These are phyloP conservation scores for Pachyseris speciosa DNA, from an alignment of 64 coral and sea anemone species.

Conservation along the genomic window DNA sequence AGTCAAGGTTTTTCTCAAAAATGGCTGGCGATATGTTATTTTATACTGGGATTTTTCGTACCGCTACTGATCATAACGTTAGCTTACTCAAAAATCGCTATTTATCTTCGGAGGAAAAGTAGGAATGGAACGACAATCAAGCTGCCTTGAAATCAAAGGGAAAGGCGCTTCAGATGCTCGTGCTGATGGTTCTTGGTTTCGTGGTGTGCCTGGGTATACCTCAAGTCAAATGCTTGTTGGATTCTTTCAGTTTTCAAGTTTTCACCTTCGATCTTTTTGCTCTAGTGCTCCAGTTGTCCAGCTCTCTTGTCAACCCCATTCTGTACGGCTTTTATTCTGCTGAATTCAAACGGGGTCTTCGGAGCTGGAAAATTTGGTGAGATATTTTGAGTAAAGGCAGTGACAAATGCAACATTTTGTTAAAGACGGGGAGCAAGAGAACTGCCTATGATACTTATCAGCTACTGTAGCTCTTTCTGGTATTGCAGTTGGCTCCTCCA, in stretches of 20 bases:
- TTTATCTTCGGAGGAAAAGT: constrained; percentile 58
- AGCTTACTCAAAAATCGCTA: constrained; percentile 30
- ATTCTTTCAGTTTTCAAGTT: not conserved
- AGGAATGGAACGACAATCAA: not conserved
- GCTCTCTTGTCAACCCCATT: constrained; percentile 16
- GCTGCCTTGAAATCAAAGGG: constrained; percentile 46
- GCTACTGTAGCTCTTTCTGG: too few species aligned
- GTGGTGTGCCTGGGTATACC: constrained; percentile 9
- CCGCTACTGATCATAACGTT: constrained; percentile 35
- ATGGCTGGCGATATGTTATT: constrained; percentile 18
- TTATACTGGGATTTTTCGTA: constrained; percentile 41
- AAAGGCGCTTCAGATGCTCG: constrained; percentile 55
- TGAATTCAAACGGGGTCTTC: constrained; percentile 5
- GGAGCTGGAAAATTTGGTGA: not conserved
- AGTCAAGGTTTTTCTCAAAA: not conserved
- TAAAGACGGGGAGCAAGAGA: too few species aligned
- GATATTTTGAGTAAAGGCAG: not conserved
- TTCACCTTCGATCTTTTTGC: not conserved
- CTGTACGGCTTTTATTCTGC: constrained; percentile 8
- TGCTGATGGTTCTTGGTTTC: constrained; percentile 47
- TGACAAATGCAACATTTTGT: not conserved
- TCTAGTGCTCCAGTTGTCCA: not conserved
- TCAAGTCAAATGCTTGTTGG: not conserved
- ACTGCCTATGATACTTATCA: too few species aligned
- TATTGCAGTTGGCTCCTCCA: too few species aligned